Base-by-base conservation (phyloP, 2,888 invertebrate species). In the Meta bourneti region DNA sequence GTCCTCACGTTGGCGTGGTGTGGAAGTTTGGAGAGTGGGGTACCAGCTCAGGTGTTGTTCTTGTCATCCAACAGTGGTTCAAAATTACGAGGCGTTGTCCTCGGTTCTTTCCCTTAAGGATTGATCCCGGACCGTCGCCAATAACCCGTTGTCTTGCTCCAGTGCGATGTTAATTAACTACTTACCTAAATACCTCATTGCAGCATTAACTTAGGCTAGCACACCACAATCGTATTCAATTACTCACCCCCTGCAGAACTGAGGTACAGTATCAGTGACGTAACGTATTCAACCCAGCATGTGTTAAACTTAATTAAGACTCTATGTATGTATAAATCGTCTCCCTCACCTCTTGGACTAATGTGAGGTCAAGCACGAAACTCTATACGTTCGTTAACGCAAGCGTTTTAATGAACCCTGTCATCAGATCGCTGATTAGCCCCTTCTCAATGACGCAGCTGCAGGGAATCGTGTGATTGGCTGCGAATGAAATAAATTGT, bases 271-370 rank as follows among this genome's bases (percentile, higher is more conserved):
- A 61, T 61, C 61, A 16, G 61, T 61, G 61, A 9, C 61, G 61
- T 79, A 61, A 61, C 61, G 34, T 16, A 48, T 61, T 61, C 79
- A 79, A 19, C 79, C 61, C 61, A 79, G 34, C 79, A 16, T 48
- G 79, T 34, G 79, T 54, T 79, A 79, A 79, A 79, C 69, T 79
- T 79, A 79, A 79, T 79, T 79, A 79, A 79, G 79, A 79, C 61
- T 79, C 61, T 79, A 13, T 6, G 79, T 20, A 34, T 61, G 79
- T 79, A 61, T 79, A 61, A 54, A 79, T 79, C 34, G 16, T 16
- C 79, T 34, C 79, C 79, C 77, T 48, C 11, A 78, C 61, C 61
- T 11, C 61, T 61, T 61, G 61, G 61, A 79, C 20, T 79, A 79
- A 79, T 79, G 54, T 52, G 79, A 79, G 79, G 79, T 79, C 79